phyloP scores from a whole-genome alignment of 2,113 vertebrate species.

The Pithys albifrons region DNA sequence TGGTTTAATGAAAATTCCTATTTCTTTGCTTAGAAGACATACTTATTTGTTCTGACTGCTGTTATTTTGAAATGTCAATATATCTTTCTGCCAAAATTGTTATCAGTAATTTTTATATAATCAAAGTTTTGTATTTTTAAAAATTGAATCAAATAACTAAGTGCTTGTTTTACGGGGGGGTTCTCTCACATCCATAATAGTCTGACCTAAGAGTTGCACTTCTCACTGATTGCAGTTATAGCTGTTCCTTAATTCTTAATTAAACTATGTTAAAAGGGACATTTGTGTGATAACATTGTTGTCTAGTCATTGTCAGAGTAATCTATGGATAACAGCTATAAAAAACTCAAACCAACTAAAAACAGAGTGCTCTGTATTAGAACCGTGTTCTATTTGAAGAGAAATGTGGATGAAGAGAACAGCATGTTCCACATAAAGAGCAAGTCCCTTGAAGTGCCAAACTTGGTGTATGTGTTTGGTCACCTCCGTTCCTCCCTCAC shows the following conservation, averaged over 20 bases:
- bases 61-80: neutral
- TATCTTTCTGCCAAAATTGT: neutral
- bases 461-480: neutral
- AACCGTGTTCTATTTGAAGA: neutral
- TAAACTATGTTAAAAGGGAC: neutral
- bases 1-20: neutral
- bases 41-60: neutral
- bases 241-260: slow-evolving; percentile 22
- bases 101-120: neutral
- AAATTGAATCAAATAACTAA: neutral
- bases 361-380: neutral
- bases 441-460: neutral
- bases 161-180: neutral
- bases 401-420: neutral
- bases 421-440: neutral
- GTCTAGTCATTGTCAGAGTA: neutral
- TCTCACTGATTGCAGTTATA: slow-evolving; percentile 22
- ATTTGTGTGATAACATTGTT: neutral
- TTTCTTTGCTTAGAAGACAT: neutral
- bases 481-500: neutral
- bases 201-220: slow-evolving; percentile 29
- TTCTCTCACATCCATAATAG: neutral
- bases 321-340: neutral
- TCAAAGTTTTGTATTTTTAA: neutral
- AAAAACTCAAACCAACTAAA: neutral